Conservation (phyloP, 2,113 vertebrate genomes). For the Oryctolagus cuniculus region mOryCun1.1 NC_091435.1:92022001-92022500, state of each 20-base stretch:
- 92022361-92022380: neutral
- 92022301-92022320: neutral
- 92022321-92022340: neutral
- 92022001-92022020: constrained; percentile 31
- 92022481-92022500: neutral
- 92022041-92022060: neutral
- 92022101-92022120: neutral
- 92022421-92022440: neutral
- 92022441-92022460: neutral
- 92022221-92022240: neutral
- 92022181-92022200: neutral
- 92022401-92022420: neutral
- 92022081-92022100: neutral
- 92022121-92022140: neutral
- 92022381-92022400: neutral
- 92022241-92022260: neutral
- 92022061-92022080: neutral
- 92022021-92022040: neutral
- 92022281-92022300: neutral
- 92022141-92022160: neutral
- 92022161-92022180: neutral
- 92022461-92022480: neutral
- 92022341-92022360: neutral
- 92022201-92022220: neutral
- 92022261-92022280: constrained; percentile 41